phyloP scores from a whole-genome alignment of 92 coral and sea anemone species.

The Virgularia gustaviana region DNA sequence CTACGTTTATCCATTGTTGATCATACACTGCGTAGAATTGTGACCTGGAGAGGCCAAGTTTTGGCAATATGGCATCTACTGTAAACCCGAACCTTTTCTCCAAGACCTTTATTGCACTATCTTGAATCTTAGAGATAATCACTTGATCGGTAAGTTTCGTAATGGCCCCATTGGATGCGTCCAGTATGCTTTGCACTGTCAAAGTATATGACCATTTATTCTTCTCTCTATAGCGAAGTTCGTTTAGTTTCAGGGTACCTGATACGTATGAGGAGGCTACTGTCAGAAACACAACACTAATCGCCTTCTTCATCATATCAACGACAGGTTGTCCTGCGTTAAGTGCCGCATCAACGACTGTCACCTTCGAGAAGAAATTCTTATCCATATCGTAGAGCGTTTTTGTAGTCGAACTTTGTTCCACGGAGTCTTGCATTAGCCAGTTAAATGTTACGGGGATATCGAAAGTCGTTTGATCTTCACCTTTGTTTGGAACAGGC shows the following conservation, averaged over 20 bases:
- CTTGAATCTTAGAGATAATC: conserved; percentile 15
- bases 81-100: conserved; percentile 13
- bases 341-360: conserved; percentile 15
- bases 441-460: conserved; percentile 15
- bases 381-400: not conserved
- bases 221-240: not conserved
- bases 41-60: not conserved
- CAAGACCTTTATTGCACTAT: conserved; percentile 22
- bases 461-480: not conserved
- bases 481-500: not conserved
- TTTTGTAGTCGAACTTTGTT: not conserved
- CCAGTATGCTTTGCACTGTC: conserved; percentile 5
- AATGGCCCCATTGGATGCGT: conserved; percentile 18
- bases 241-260: not conserved
- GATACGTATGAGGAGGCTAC: conserved; percentile 19
- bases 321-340: conserved; percentile 1
- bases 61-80: not conserved
- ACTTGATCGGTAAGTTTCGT: not conserved
- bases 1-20: conserved; percentile 16
- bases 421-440: conserved; percentile 13
- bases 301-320: not conserved
- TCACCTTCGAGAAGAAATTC: conserved; percentile 15
- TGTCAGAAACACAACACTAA: conserved; percentile 9
- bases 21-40: conserved; percentile 15
- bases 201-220: conserved; percentile 23